Percentiles rank a stretch among this genome's conserved stretches.
These are phyloP conservation scores for Apotomis capreana DNA, from an alignment of 2,888 invertebrate species.

Conservation along the genomic window DNA sequence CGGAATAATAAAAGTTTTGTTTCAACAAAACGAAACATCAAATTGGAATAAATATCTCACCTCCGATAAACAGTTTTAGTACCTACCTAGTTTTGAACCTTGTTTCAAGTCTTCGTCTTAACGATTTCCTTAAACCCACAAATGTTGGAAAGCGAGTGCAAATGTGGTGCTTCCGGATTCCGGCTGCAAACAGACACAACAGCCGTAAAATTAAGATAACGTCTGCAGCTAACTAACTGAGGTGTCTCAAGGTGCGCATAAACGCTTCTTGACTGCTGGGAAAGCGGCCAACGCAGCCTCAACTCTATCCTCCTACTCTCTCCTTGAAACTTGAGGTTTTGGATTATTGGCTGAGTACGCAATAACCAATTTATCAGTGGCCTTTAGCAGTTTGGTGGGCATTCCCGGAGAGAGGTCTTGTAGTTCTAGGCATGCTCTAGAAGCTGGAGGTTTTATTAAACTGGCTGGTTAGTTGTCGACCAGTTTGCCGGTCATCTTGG, in stretches of 20 bases:
- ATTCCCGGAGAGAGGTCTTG: not conserved
- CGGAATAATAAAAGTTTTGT: not conserved
- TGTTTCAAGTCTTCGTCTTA: conserved; percentile 4
- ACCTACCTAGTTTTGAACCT: not conserved
- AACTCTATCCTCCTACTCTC: not conserved
- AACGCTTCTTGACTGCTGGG: conserved; percentile 15
- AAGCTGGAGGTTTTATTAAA: conserved; percentile 2
- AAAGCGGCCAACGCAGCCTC: conserved; percentile 12
- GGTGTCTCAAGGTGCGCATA: conserved; percentile 41
- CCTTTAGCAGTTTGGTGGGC: not conserved
- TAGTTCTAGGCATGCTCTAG: not conserved
- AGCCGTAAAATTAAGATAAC: conserved; percentile 41
- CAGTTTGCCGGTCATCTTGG: conserved; percentile 14
- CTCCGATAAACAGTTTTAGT: not conserved
- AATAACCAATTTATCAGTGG: not conserved
- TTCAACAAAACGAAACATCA: not conserved
- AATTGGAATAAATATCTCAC: conserved; percentile 13
- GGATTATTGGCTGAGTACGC: not conserved
- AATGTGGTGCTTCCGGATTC: conserved; percentile 36
- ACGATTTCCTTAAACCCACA: conserved; percentile 25
- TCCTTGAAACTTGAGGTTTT: not conserved
- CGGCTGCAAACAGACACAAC: conserved; percentile 31
- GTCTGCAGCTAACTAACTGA: conserved; percentile 36
- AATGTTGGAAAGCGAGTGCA: conserved; percentile 37
- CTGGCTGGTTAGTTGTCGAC: not conserved